Base-by-base conservation (phyloP, 2,797 vertebrate genomes). In the Galago senegalensis region DNA sequence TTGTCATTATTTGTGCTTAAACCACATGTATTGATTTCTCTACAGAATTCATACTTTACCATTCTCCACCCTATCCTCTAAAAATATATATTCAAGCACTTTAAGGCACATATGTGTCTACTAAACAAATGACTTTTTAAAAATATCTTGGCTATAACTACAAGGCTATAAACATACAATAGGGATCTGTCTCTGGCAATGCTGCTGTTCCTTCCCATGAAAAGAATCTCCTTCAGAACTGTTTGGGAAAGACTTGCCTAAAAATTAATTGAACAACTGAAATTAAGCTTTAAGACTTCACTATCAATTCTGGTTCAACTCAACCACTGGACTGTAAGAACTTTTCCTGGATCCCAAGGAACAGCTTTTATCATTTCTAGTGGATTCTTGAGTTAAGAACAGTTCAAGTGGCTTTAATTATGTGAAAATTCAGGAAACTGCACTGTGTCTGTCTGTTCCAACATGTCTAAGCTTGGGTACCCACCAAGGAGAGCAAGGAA, bases 371-470 rank as follows among this genome's bases (percentile, higher is more conserved):
- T 67, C 14, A 9, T 67, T 60, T 31, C n/a, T 70, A 11, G 27
- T 18, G 7, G 76, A 69, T 70, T 79, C 21, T 63, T 77, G 3
- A 58, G 69, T 82, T 86, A 83, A 67, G 75, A 21, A 85, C 77
- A 86, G n/a, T 3, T 93, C 46, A 53, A 73, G 79, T 6, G 25
- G 8, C 16, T 3, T 60, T 87, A 87, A 84, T 31, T 58, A 40
- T 73, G 65, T 34, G 87, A 93, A 94, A 69, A 60, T 77, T 95
- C 37, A 67, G 25, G 27, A 75, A 92, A 46, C 21, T 76, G 43
- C 43, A 83, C 72, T 20, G 29, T 31, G 31, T 60, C 12, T 11
- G 4, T n/a, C 14, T 67, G 13, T 56, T 61, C 34, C 12, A 61
- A 67, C 46, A 29, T 49, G 25, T n/a, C 46, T 82, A 93, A 63